Evolutionary conservation across 2,888 invertebrate genomes (phyloP).

Genomic region (Melolontha melolontha): DNA sequence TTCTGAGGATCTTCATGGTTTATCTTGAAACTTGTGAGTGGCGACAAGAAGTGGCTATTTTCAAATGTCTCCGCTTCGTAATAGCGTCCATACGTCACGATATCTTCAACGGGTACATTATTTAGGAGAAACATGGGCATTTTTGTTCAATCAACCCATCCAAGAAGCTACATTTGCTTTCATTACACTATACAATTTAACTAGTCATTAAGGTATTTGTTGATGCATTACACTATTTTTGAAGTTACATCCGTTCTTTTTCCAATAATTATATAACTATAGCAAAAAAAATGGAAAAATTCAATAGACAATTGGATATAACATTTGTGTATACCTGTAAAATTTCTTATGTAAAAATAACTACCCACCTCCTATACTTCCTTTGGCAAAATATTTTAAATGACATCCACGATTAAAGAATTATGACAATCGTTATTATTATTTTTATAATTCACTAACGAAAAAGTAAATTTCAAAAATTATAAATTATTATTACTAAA

Average conservation of each 20-base stretch:
- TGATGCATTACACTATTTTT: slow-evolving; percentile 7
- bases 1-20: slow-evolving; percentile 46
- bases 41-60: slow-evolving; percentile 49
- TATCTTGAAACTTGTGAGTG: slow-evolving; percentile 50
- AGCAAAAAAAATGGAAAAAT: slow-evolving; percentile 25
- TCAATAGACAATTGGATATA: slow-evolving; percentile 34
- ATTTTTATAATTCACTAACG: neutral
- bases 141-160: slow-evolving; percentile 39
- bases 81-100: slow-evolving; percentile 44
- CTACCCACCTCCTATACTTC: slow-evolving; percentile 14
- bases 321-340: slow-evolving; percentile 36
- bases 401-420: too few relatives aligned
- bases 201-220: neutral
- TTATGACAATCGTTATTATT: neutral
- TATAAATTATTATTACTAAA: neutral
- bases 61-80: slow-evolving; percentile 48
- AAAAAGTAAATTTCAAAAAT: slow-evolving; percentile 13
- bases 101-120: slow-evolving; percentile 47
- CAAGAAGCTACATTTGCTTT: slow-evolving; percentile 35
- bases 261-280: slow-evolving; percentile 25
- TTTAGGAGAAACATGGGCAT: slow-evolving; percentile 52
- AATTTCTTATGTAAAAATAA: slow-evolving; percentile 31
- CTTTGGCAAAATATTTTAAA: neutral
- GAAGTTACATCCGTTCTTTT: slow-evolving; percentile 9
- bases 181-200: slow-evolving; percentile 2